Conservation (phyloP, 2,888 invertebrate species). For the Drosophila barbarae region DNA sequence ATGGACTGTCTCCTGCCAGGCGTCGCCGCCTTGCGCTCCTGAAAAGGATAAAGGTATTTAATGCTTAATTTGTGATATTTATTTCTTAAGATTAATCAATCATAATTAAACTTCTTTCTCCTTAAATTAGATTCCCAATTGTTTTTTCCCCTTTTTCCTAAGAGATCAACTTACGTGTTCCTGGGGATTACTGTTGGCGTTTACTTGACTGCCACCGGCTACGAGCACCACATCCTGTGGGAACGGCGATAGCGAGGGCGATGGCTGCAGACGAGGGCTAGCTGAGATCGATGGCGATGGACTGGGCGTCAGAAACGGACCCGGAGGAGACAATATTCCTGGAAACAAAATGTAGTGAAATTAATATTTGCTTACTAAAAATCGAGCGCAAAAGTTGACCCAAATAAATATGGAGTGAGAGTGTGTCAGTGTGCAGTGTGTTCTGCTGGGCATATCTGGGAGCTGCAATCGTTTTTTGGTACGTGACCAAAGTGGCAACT, state of each 20-base stretch:
- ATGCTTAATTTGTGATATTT: neutral
- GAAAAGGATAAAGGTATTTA: neutral
- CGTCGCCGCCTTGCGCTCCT: constrained; percentile 81
- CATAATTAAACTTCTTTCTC: no score
- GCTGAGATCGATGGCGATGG: constrained; percentile 81
- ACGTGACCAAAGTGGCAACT: constrained; percentile 68
- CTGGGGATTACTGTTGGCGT: constrained; percentile 78
- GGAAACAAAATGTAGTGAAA: constrained; percentile 29
- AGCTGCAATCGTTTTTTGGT: constrained; percentile 61
- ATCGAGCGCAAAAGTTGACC: constrained; percentile 33
- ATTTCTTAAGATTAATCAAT: no score
- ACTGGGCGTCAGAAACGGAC: constrained; percentile 81
- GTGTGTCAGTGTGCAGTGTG: neutral
- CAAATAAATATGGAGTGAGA: constrained; percentile 24
- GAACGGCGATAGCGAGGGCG: constrained; percentile 80
- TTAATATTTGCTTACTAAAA: constrained; percentile 33
- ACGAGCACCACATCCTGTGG: constrained; percentile 80
- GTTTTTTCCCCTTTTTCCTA: neutral
- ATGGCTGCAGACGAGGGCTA: constrained; percentile 80
- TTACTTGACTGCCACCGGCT: constrained; percentile 79
- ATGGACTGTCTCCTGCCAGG: constrained; percentile 80
- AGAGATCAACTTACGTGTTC: constrained; percentile 75
- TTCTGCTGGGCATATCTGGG: constrained; percentile 24
- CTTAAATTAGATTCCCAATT: neutral
- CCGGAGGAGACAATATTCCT: constrained; percentile 81